Conservation (phyloP, 2,797 vertebrate genomes). For the Urosaurus nigricauda region DNA sequence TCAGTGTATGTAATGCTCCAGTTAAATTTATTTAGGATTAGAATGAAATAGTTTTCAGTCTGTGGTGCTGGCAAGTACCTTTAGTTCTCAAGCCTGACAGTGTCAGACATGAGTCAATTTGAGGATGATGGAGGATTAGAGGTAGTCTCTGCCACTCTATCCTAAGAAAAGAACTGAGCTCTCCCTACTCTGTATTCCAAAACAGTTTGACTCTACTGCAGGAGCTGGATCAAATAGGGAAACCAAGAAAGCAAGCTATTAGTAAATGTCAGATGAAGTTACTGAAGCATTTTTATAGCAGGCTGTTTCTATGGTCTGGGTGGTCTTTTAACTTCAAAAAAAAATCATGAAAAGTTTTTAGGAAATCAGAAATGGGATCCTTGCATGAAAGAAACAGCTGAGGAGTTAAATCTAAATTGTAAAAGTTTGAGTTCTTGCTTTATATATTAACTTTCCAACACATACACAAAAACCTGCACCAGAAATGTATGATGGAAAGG, state of each 20-base stretch:
- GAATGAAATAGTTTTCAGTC: slow-evolving; percentile 50
- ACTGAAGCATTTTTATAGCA: slow-evolving; percentile 33
- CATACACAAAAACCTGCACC: background rate
- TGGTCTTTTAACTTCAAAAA: slow-evolving; percentile 25
- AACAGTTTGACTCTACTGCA: slow-evolving; percentile 21
- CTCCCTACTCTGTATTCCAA: slow-evolving; percentile 60
- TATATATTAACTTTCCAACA: background rate
- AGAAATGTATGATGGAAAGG: background rate
- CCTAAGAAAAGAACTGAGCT: slow-evolving; percentile 44
- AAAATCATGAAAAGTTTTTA: slow-evolving; percentile 13
- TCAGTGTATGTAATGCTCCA: background rate
- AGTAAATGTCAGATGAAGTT: slow-evolving; percentile 49
- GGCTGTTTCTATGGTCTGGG: background rate
- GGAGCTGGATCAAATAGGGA: slow-evolving; percentile 49
- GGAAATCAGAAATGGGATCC: background rate
- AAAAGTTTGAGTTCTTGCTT: background rate
- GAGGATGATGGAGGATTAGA: slow-evolving; percentile 64
- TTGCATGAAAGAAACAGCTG: background rate
- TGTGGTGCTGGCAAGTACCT: slow-evolving; percentile 27
- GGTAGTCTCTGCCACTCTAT: slow-evolving; percentile 54
- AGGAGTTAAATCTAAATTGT: background rate
- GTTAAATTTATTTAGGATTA: slow-evolving; percentile 53
- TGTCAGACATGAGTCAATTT: slow-evolving; percentile 59
- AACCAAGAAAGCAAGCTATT: slow-evolving; percentile 31
- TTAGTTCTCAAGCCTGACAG: slow-evolving; percentile 46